A percentile compares a stretch with the other conserved stretches of the same genome.
Evolutionary conservation across 2,888 invertebrate genomes (phyloP).

Genomic region (Balanococcus diminutus): DNA sequence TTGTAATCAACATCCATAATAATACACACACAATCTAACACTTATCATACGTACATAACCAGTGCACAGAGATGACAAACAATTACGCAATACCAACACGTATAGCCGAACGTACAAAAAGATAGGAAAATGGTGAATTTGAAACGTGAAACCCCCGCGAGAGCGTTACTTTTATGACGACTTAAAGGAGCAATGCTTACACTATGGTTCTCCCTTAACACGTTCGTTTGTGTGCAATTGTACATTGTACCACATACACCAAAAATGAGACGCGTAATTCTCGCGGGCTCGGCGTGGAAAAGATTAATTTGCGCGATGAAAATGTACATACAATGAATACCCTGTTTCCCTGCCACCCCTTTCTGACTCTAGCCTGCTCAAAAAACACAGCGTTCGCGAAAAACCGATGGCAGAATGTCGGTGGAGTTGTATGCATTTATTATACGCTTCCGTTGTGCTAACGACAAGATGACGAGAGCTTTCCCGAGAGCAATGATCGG

Average conservation of each 20-base stretch:
- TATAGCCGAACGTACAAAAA: not conserved
- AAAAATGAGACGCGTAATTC: not conserved
- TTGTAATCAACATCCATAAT: not conserved
- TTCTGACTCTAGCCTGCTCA: no score
- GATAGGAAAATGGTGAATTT: not conserved
- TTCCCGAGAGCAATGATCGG: slow-evolving; percentile 8
- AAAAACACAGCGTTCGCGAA: not conserved
- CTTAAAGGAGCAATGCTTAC: slow-evolving; percentile 2
- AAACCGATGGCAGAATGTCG: not conserved
- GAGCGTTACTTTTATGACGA: not conserved
- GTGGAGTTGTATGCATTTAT: not conserved
- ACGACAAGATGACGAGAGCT: not conserved
- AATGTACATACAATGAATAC: not conserved
- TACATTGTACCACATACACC: no score
- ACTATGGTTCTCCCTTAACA: not conserved
- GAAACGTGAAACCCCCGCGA: not conserved
- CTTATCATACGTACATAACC: not conserved
- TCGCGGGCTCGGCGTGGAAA: not conserved
- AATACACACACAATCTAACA: not conserved
- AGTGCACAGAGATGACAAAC: not conserved
- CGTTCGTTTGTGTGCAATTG: not conserved
- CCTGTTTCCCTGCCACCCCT: not conserved
- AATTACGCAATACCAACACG: slow-evolving; percentile 17
- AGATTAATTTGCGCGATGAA: not conserved
- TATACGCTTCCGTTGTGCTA: not conserved